Evolutionary conservation across 2,888 invertebrate genomes (phyloP).

Genomic region (Nephrocerus scutellatus): DNA sequence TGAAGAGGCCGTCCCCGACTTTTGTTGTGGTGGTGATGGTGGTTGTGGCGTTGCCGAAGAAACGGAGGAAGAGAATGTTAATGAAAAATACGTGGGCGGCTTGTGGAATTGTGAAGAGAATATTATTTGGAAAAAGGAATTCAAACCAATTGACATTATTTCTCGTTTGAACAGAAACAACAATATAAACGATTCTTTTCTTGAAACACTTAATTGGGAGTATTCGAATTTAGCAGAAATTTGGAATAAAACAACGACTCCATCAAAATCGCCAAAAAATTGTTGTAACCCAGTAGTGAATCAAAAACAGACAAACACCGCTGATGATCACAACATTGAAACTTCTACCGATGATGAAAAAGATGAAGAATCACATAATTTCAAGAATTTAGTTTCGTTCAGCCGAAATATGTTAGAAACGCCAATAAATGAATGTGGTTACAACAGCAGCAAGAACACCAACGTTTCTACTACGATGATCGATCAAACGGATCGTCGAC

Average conservation of each 20-base stretch:
- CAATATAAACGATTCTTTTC: constrained; percentile 21
- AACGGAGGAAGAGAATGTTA: constrained; percentile 4
- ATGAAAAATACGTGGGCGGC: constrained; percentile 24
- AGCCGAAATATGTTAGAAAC: neutral
- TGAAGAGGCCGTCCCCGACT: no score
- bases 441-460: neutral
- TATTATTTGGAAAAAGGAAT: constrained; percentile 26
- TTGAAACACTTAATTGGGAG: constrained; percentile 32
- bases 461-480: neutral
- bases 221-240: constrained; percentile 36
- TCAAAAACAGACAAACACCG: constrained; percentile 1
- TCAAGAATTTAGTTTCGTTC: no score
- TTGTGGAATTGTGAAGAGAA: constrained; percentile 26
- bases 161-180: constrained; percentile 25
- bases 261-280: neutral
- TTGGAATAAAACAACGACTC: constrained; percentile 28
- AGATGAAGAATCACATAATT: neutral
- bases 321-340: constrained; percentile 7
- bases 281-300: no score
- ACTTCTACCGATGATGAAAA: constrained; percentile 13
- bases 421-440: no score
- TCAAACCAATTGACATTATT: constrained; percentile 29
- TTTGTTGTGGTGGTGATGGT: constrained; percentile 3
- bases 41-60: neutral
- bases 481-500: neutral